These are phyloP conservation scores for Cotesia glomerata DNA, from an alignment of 1,140 invertebrate species.

Conservation along the genomic window DNA sequence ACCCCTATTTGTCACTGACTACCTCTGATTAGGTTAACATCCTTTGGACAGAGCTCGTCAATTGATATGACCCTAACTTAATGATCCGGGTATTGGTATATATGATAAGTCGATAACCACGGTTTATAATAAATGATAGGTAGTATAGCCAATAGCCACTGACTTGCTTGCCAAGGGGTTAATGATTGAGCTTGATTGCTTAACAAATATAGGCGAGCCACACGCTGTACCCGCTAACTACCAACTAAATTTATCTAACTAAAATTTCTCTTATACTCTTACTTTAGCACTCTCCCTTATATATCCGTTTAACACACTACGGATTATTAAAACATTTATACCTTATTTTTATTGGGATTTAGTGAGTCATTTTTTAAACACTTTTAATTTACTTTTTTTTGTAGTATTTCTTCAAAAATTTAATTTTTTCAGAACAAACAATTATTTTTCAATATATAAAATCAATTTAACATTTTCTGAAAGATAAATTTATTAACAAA, in stretches of 20 bases:
- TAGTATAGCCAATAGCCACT: too few relatives aligned
- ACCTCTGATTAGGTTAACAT: slow-evolving; percentile 63
- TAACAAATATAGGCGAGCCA: slow-evolving; percentile 60
- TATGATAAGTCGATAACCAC: not conserved
- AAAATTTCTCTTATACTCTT: slow-evolving; percentile 29
- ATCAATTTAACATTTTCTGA: too few relatives aligned
- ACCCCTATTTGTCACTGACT: slow-evolving; percentile 64
- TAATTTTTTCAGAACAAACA: too few relatives aligned
- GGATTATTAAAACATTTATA: not conserved
- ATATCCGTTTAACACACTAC: not conserved
- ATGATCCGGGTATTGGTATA: slow-evolving; percentile 9
- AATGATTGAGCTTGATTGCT: slow-evolving; percentile 64
- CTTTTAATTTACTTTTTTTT: not conserved
- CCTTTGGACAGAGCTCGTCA: slow-evolving; percentile 50
- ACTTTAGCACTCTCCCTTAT: slow-evolving; percentile 13
- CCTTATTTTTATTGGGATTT: slow-evolving; percentile 8
- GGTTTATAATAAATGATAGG: slow-evolving; percentile 7
- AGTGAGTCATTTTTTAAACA: not conserved
- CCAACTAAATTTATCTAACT: slow-evolving; percentile 14
- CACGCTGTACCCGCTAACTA: slow-evolving; percentile 5
- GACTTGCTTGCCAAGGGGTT: slow-evolving; percentile 43
- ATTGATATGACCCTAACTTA: not conserved
- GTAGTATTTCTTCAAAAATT: too few relatives aligned
- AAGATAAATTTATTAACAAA: too few relatives aligned
- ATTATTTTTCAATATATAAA: too few relatives aligned